These are phyloP conservation scores for Portevinia maculata DNA, from an alignment of 2,888 invertebrate species.

Conservation along the genomic window DNA sequence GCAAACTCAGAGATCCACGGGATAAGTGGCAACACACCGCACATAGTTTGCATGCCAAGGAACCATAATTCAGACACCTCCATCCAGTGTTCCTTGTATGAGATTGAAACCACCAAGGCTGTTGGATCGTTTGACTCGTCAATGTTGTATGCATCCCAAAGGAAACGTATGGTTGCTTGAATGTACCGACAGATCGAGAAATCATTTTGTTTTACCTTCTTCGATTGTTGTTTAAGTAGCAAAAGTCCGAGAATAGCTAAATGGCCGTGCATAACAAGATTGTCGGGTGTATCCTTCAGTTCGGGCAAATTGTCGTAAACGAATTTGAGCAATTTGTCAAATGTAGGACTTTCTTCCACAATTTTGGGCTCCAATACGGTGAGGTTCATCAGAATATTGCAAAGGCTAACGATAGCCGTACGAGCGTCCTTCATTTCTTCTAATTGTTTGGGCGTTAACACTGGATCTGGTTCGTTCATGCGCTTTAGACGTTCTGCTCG, in stretches of 20 bases:
- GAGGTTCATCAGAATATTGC: constrained; percentile 96
- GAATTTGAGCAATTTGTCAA: constrained; percentile 92
- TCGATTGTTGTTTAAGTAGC: constrained; percentile 91
- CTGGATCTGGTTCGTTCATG: constrained; percentile 89
- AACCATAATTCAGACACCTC: constrained; percentile 96
- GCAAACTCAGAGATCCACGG: constrained; percentile 96
- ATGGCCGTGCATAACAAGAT: constrained; percentile 93
- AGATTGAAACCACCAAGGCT: constrained; percentile 91
- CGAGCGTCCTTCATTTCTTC: constrained; percentile 94
- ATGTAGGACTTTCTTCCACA: constrained; percentile 90
- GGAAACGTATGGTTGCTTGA: constrained; percentile 93
- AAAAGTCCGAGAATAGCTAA: constrained; percentile 92
- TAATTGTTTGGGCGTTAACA: constrained; percentile 88
- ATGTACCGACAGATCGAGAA: constrained; percentile 95
- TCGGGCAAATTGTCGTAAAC: constrained; percentile 93
- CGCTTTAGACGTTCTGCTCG: constrained; percentile 90
- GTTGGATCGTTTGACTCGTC: constrained; percentile 94
- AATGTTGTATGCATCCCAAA: constrained; percentile 96
- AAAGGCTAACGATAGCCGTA: constrained; percentile 92
- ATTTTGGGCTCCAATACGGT: constrained; percentile 93
- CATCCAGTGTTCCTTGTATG: constrained; percentile 94
- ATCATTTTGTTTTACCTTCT: constrained; percentile 93
- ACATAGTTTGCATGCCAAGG: constrained; percentile 96
- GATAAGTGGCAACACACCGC: constrained; percentile 90
- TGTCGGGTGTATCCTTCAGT: constrained; percentile 91